Percentiles rank a stretch among this genome's conserved stretches.
phyloP scores from a whole-genome alignment of 2,113 vertebrate species.

The Neopipo cinnamomea region DNA sequence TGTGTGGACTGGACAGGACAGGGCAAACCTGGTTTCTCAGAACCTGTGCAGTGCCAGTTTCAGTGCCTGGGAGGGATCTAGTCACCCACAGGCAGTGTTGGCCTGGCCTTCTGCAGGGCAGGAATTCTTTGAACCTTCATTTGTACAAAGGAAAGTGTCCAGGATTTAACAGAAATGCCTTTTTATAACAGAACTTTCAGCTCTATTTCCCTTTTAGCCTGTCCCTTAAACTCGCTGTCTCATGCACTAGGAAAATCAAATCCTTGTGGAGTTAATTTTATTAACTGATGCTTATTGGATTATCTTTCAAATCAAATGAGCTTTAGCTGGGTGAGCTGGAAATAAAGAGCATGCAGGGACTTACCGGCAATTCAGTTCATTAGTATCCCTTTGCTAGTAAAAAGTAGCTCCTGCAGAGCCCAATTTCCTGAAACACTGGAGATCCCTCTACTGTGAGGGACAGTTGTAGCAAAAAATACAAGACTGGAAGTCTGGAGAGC shows the following conservation, averaged over 20 bases:
- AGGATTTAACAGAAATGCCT: neutral
- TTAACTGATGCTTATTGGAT: conserved; percentile 18
- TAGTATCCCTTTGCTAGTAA: neutral
- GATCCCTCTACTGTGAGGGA: neutral
- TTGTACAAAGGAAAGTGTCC: neutral
- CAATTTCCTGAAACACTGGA: neutral
- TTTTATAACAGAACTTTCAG: neutral
- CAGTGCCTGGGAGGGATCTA: neutral
- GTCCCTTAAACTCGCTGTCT: neutral
- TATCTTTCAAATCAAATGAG: conserved; percentile 14
- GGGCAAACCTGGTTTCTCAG: neutral
- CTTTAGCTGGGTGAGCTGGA: neutral
- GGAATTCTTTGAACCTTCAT: neutral
- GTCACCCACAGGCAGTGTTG: neutral
- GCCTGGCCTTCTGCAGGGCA: neutral
- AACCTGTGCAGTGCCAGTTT: neutral
- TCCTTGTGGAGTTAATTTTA: neutral
- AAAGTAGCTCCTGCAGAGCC: neutral
- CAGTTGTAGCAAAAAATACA: neutral
- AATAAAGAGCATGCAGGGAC: neutral
- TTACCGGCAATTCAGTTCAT: neutral
- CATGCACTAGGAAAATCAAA: neutral
- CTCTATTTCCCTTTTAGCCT: neutral
- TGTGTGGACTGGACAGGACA: neutral
- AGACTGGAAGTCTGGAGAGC: neutral